phyloP scores from a whole-genome alignment of 2,113 vertebrate genomes.

The Forbesichthys papilliferus region DNA sequence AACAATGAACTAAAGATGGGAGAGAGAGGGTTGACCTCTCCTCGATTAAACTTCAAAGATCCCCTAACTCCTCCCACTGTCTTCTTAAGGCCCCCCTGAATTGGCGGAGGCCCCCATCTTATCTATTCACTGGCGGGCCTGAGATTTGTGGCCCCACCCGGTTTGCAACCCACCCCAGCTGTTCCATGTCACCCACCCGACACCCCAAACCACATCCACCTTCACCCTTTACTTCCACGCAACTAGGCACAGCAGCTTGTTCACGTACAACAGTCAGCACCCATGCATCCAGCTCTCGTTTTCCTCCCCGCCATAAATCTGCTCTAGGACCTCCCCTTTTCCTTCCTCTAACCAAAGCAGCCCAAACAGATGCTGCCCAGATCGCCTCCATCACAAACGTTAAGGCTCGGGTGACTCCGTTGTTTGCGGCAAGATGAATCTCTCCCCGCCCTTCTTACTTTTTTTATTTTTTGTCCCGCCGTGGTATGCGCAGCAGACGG shows the following conservation, averaged over 20 bases:
- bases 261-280: constrained; percentile 52
- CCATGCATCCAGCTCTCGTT: constrained; percentile 37
- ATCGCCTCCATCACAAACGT: constrained; percentile 30
- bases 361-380: constrained; percentile 56
- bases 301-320: constrained; percentile 22
- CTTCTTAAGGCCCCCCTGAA: constrained; percentile 61
- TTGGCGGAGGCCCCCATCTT: constrained; percentile 45
- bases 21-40: constrained; percentile 58
- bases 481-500: constrained; percentile 29
- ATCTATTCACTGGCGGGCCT: constrained; percentile 31
- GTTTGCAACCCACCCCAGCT: constrained; percentile 39
- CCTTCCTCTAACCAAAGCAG: constrained; percentile 21
- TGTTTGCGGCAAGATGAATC: constrained; percentile 10
- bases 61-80: constrained; percentile 49
- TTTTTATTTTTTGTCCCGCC: constrained; percentile 9
- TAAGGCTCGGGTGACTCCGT: constrained; percentile 11
- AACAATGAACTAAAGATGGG: constrained; percentile 59
- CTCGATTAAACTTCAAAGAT: constrained; percentile 65
- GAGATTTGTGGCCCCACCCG: constrained; percentile 42
- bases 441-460: constrained; percentile 7
- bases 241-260: constrained; percentile 55
- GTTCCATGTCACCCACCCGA: constrained; percentile 46
- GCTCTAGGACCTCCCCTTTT: constrained; percentile 24
- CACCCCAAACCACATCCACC: constrained; percentile 8
- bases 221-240: constrained; percentile 50